Base-by-base conservation (phyloP, 2,797 vertebrate species). In the Parauchenoglanis punctatus region DNA sequence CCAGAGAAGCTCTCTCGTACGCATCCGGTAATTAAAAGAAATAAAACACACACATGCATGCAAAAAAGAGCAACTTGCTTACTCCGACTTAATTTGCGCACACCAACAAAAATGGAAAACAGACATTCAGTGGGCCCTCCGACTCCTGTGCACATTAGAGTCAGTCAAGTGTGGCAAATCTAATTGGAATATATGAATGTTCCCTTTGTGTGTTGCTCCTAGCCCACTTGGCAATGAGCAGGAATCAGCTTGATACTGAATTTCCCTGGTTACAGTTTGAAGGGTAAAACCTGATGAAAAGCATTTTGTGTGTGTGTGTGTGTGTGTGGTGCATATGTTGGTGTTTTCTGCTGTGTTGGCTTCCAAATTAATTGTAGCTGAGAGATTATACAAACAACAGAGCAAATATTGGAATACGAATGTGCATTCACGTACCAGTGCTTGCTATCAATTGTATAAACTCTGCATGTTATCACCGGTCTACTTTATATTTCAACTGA, bases 141-240 rank as follows among this genome's bases (percentile, higher is more conserved):
- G 88, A 92, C 92, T 92, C 89, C 86, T 52, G 65, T 80, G 84
- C 92, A 92, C 90, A 86, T 87, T 87, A 87, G 84, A 91, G 68
- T 87, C 92, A 90, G 89, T 92, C 88, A 91, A 93, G 93, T 93
- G 93, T 92, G 90, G 92, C 93, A 89, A 90, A 86, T 93, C 92
- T 95, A 94, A 94, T 94, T 94, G 94, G 94, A 93, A 93, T 93
- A 94, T 91, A 91, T 94, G 92, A 94, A 93, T 94, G 93, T 94
- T 94, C 92, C 90, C 88, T 90, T 93, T 94, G 92, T 93, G 90
- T 91, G 86, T 91, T 90, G 90, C 88, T 84, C 90, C 91, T 90
- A 89, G 91, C 89, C 89, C 90, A 92, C 87, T 92, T 88, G 88
- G 91, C 87, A 89, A 85, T 80, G 83, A 87, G 87, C 89, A 73